phyloP scores from a whole-genome alignment of 1,140 invertebrate species.

The Orchestia grillus region DNA sequence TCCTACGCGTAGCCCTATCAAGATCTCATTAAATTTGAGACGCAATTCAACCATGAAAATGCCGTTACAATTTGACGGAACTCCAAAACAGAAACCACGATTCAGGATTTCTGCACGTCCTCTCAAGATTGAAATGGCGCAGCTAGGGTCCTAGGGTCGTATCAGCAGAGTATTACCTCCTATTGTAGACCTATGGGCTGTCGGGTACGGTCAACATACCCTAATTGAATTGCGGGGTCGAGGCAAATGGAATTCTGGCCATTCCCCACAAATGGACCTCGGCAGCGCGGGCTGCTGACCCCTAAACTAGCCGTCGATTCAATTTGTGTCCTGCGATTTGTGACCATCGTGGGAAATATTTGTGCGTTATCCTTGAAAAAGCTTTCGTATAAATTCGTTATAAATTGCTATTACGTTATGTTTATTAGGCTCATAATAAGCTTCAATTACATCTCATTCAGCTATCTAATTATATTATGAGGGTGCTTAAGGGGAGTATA shows the following conservation, averaged over 20 bases:
- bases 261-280: not conserved
- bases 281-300: not conserved
- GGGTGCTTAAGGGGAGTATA: too few relatives aligned
- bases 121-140: not conserved
- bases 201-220: not conserved
- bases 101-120: not conserved
- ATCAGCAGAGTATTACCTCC: not conserved
- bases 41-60: not conserved
- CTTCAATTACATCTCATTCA: too few relatives aligned
- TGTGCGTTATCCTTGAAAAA: not conserved
- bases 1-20: not conserved
- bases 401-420: not conserved
- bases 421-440: too few relatives aligned
- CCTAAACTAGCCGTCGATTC: not conserved
- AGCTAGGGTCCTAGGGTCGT: not conserved
- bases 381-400: not conserved
- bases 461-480: too few relatives aligned
- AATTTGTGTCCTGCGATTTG: not conserved
- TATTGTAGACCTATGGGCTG: not conserved
- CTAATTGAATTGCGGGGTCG: not conserved
- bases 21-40: not conserved
- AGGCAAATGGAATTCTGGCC: not conserved
- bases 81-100: not conserved
- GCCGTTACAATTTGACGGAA: not conserved
- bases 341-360: not conserved